Percentiles rank a stretch among this genome's conserved stretches.
Evolutionary conservation across 2,113 vertebrate species (phyloP).

Genomic region (Urocitellus parryii): DNA sequence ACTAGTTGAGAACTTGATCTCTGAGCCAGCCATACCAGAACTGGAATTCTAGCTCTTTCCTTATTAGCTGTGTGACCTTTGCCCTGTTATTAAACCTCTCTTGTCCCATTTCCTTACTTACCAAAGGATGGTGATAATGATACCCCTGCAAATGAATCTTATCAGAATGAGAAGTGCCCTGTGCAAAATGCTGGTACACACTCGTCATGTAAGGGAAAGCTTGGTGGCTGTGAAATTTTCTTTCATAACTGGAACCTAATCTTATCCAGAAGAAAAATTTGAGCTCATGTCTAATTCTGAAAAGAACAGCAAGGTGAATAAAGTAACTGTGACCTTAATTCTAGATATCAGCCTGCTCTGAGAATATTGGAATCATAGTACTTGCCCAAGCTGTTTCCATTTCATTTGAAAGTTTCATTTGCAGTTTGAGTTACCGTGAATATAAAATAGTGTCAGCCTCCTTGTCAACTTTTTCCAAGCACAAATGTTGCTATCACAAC

Average conservation of each 20-base stretch:
- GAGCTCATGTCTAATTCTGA: not conserved
- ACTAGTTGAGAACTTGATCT: not conserved
- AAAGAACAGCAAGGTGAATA: conserved; percentile 4
- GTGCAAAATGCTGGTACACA: not conserved
- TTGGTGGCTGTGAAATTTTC: not conserved
- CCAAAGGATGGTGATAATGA: not conserved
- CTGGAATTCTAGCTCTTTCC: not conserved
- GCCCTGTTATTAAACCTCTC: not conserved
- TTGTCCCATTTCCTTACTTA: not conserved
- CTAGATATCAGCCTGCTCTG: not conserved
- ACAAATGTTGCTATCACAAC: not conserved
- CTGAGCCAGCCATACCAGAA: not conserved
- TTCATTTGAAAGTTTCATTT: conserved; percentile 25
- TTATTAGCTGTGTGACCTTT: not conserved
- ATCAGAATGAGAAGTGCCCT: not conserved
- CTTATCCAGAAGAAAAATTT: conserved; percentile 28
- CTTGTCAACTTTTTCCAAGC: not conserved
- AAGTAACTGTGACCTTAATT: not conserved
- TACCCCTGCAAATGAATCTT: too few species aligned
- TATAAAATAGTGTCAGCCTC: not conserved
- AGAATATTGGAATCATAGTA: not conserved
- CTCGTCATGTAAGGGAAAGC: not conserved
- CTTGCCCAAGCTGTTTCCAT: not conserved
- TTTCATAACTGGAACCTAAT: not conserved
- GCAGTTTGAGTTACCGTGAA: not conserved